phyloP scores from a whole-genome alignment of 30 jellyfish, hydroid and myxozoan species.

The Chironex yamaguchii region DNA sequence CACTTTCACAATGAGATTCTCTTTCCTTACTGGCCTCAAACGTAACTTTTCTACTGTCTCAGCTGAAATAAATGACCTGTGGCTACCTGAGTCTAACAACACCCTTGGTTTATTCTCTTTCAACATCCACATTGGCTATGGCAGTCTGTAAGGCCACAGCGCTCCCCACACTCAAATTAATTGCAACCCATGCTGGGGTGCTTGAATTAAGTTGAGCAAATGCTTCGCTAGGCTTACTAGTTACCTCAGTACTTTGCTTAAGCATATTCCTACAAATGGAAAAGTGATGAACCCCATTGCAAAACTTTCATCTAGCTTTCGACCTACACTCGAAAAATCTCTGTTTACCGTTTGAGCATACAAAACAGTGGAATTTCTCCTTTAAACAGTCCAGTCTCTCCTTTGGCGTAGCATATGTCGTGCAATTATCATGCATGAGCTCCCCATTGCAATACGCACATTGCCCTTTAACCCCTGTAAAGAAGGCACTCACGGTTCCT shows the following conservation, averaged over 20 bases:
- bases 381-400: neutral
- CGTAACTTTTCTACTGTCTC: slow-evolving; percentile 19
- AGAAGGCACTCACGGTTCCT: too few relatives aligned
- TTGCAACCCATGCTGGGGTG: too few relatives aligned
- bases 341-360: neutral
- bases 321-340: neutral
- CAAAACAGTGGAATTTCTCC: neutral
- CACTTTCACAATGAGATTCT: neutral
- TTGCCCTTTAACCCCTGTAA: too few relatives aligned
- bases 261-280: neutral
- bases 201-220: neutral
- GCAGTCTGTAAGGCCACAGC: too few relatives aligned
- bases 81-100: slow-evolving; percentile 26
- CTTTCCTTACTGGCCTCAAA: slow-evolving; percentile 33
- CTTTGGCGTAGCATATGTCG: neutral
- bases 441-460: too few relatives aligned
- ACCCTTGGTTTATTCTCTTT: neutral
- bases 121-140: neutral
- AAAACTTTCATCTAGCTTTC: neutral
- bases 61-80: slow-evolving; percentile 6
- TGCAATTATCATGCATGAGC: too few relatives aligned
- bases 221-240: neutral
- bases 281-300: neutral
- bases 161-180: too few relatives aligned
- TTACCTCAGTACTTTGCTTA: neutral